phyloP scores from a whole-genome alignment of 2,113 vertebrate genomes.

The Notarius quadriscutis region DNA sequence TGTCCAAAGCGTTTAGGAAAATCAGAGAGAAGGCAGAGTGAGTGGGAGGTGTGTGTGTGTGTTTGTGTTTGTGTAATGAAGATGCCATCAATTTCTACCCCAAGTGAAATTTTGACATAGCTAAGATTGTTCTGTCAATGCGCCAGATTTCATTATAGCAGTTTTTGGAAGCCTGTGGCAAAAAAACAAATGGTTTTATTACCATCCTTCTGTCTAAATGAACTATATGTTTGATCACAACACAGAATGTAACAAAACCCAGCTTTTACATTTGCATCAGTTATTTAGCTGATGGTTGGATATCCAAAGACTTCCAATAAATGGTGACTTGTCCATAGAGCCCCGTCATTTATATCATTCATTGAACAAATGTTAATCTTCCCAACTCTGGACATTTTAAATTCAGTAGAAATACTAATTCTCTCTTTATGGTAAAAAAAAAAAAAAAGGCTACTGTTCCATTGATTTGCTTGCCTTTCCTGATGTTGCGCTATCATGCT shows the following conservation, averaged over 20 bases:
- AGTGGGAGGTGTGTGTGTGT: constrained; percentile 18
- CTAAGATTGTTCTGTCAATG: constrained; percentile 46
- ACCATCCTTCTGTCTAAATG: not conserved
- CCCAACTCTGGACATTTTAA: not conserved
- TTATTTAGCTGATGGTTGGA: not conserved
- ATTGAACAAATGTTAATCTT: not conserved
- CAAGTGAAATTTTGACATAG: constrained; percentile 36
- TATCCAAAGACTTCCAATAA: not conserved
- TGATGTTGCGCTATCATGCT: not conserved
- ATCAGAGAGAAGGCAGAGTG: not conserved
- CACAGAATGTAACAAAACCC: not conserved
- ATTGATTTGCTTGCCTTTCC: not conserved
- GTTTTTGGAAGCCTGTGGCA: not conserved
- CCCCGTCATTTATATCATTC: not conserved
- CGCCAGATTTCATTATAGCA: constrained; percentile 39
- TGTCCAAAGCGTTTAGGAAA: constrained; percentile 28
- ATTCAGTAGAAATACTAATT: not conserved
- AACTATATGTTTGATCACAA: not conserved
- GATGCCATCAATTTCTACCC: constrained; percentile 35
- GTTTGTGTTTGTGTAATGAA: constrained; percentile 9
- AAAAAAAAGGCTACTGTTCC: not conserved
- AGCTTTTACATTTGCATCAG: not conserved
- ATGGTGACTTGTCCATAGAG: not conserved
- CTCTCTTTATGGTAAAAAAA: not conserved
- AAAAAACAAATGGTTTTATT: not conserved